Percentiles rank a stretch among this genome's conserved stretches.
phyloP scores from a whole-genome alignment of 2,888 invertebrate species.

The Spilarctia lutea region DNA sequence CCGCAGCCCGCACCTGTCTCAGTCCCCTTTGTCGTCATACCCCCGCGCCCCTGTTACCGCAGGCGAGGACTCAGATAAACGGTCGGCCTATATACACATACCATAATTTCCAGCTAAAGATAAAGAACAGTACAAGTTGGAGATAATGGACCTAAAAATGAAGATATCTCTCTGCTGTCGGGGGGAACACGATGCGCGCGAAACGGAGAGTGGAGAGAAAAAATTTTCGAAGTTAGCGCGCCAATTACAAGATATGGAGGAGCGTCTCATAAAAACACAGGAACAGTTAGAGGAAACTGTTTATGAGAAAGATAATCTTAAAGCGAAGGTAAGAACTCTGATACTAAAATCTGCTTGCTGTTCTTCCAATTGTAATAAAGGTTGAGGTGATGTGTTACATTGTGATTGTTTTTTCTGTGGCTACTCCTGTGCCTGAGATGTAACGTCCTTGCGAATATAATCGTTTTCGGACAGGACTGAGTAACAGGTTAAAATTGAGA shows the following conservation, averaged over 20 bases:
- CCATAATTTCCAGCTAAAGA: conserved; percentile 68
- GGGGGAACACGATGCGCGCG: conserved; percentile 57
- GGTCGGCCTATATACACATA: too few species aligned
- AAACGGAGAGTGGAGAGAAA: conserved; percentile 53
- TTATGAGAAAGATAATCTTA: conserved; percentile 82
- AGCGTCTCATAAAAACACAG: conserved; percentile 81
- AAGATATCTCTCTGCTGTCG: conserved; percentile 75
- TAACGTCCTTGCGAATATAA: too few species aligned
- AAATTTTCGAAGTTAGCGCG: conserved; percentile 62
- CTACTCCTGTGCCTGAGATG: too few species aligned
- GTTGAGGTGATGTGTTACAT: too few species aligned
- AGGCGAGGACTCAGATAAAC: too few species aligned
- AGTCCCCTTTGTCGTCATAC: too few species aligned
- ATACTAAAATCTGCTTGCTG: background rate
- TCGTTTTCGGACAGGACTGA: too few species aligned
- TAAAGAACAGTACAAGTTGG: conserved; percentile 76
- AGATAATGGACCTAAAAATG: conserved; percentile 72
- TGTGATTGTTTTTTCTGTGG: too few species aligned
- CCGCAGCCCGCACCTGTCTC: too few species aligned
- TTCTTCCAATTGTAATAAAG: too few species aligned
- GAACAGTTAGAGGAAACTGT: conserved; percentile 82
- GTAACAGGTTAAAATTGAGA: too few species aligned
- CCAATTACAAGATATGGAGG: conserved; percentile 85
- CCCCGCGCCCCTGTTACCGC: too few species aligned
- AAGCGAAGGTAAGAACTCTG: conserved; percentile 68